These are phyloP conservation scores for Thysanoteuthis rhombus DNA, from an alignment of 2,888 invertebrate genomes.

Conservation along the genomic window DNA sequence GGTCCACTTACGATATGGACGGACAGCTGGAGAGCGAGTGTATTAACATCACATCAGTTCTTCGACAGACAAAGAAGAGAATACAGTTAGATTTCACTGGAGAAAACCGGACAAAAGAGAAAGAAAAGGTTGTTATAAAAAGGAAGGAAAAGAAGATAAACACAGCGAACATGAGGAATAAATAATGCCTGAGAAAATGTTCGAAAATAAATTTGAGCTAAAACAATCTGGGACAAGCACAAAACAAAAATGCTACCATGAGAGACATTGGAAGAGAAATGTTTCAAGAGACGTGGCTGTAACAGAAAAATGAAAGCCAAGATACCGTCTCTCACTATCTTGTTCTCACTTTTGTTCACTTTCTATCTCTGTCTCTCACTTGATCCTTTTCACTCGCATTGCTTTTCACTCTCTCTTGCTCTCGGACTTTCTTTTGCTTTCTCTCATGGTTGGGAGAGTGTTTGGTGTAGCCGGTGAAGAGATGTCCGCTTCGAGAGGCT, in stretches of 20 bases:
- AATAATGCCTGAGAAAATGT: not conserved
- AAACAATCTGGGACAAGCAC: too few relatives aligned
- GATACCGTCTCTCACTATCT: not conserved
- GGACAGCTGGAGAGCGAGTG: not conserved
- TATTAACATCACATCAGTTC: not conserved
- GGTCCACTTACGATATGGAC: not conserved
- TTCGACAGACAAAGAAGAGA: not conserved
- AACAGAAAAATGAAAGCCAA: not conserved
- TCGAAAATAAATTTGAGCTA: too few relatives aligned
- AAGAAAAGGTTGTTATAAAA: not conserved
- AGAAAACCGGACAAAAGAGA: not conserved
- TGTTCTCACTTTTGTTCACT: too few relatives aligned
- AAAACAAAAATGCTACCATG: too few relatives aligned
- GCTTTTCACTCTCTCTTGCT: not conserved
- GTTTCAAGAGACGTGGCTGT: too few relatives aligned
- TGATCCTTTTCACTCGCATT: too few relatives aligned
- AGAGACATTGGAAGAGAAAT: too few relatives aligned
- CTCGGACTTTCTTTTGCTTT: not conserved
- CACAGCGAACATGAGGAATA: not conserved
- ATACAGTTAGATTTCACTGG: not conserved
- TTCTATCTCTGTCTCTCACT: too few relatives aligned
- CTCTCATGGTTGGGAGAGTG: not conserved
- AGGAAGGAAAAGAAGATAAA: not conserved
- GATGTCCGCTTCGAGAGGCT: not conserved
- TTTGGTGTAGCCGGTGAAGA: not conserved